A percentile compares a stretch with the other conserved stretches of the same genome.
Conservation (phyloP, 2,113 vertebrate species). For the Sphyrna mokarran region DNA sequence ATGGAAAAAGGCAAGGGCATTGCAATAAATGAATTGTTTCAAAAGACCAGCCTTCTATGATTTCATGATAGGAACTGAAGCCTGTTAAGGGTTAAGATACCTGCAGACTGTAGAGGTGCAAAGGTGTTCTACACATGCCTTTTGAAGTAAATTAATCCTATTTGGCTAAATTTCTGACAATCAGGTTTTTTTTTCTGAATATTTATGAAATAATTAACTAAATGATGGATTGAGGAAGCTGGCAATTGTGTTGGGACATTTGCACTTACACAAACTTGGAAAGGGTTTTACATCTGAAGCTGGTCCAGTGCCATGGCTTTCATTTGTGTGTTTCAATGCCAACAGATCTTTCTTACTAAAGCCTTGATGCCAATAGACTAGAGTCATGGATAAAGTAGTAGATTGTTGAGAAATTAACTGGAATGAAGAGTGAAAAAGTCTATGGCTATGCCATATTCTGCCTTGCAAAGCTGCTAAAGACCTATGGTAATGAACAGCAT, state of each 20-base stretch:
- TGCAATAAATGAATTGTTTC: background rate
- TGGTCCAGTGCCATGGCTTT: background rate
- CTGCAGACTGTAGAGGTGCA: background rate
- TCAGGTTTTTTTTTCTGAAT: background rate
- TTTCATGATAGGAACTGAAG: background rate
- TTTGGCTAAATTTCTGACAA: background rate
- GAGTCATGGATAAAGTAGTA: constrained; percentile 28
- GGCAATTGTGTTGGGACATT: background rate
- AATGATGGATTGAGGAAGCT: background rate
- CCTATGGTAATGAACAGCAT: background rate
- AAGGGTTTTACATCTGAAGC: background rate
- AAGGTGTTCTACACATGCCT: background rate
- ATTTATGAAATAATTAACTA: background rate
- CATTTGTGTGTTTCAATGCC: background rate
- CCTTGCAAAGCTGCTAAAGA: background rate
- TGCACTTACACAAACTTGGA: background rate
- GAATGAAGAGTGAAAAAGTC: background rate
- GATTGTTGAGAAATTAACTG: constrained; percentile 32
- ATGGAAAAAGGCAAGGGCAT: too few relatives aligned
- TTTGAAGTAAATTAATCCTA: background rate
- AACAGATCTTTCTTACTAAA: constrained; percentile 24
- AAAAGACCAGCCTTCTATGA: background rate
- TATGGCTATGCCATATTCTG: background rate
- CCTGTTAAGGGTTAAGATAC: background rate
- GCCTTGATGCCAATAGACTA: background rate